A percentile compares a stretch with the other conserved stretches of the same genome.
Conservation (phyloP, 2,888 invertebrate genomes). For the Matsumyia berberina region DNA sequence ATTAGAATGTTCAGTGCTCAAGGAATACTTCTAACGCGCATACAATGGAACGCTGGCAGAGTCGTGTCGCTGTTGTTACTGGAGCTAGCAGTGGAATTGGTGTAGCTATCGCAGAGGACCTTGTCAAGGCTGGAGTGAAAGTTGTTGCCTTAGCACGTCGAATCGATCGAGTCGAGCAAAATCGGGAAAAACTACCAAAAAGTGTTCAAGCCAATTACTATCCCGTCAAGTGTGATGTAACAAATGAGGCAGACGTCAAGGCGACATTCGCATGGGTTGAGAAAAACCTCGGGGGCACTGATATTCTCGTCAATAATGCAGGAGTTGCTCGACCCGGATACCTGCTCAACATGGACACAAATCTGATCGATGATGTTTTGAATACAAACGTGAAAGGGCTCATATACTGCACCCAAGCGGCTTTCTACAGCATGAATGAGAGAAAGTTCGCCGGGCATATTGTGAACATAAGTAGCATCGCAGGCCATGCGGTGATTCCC, state of each 20-base stretch:
- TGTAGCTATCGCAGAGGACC: conserved; percentile 82
- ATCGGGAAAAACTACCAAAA: conserved; percentile 24
- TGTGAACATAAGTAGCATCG: conserved; percentile 82
- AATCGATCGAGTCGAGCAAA: conserved; percentile 78
- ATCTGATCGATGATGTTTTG: conserved; percentile 78
- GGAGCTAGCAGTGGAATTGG: conserved; percentile 87
- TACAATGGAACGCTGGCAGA: conserved; percentile 81
- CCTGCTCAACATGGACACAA: conserved; percentile 46
- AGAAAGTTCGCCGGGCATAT: conserved; percentile 84
- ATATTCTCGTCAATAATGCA: conserved; percentile 86
- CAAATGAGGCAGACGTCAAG: conserved; percentile 85
- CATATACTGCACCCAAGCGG: conserved; percentile 83
- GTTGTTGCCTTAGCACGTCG: conserved; percentile 85
- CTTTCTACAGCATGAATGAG: conserved; percentile 83
- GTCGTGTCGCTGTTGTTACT: conserved; percentile 86
- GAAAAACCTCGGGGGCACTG: conserved; percentile 84
- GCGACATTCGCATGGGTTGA: conserved; percentile 84
- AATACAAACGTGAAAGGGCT: conserved; percentile 83
- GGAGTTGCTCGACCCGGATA: conserved; percentile 80
- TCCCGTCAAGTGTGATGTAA: conserved; percentile 81
- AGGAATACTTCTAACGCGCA: neutral
- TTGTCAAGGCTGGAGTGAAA: conserved; percentile 84
- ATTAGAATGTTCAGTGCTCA: neutral
- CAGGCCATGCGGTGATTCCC: conserved; percentile 76
- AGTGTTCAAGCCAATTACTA: conserved; percentile 27